Percentiles rank a stretch among this genome's conserved stretches.
phyloP scores from a whole-genome alignment of 2,113 vertebrate species.

The Garra rufa region DNA sequence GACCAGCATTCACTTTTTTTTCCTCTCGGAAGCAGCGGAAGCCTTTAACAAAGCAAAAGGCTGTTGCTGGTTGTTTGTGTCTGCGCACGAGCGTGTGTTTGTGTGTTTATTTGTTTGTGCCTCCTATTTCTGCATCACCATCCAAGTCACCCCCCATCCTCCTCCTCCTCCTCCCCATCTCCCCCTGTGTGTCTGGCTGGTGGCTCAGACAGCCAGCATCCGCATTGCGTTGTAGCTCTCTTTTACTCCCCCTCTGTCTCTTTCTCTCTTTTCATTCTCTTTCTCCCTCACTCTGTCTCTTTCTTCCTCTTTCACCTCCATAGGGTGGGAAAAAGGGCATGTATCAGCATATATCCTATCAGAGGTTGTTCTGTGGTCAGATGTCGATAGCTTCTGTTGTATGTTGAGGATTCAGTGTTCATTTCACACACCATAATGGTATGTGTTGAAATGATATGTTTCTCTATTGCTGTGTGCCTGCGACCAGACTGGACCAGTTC shows the following conservation, averaged over 20 bases:
- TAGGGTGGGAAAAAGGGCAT: slow-evolving; percentile 60
- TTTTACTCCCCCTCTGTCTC: slow-evolving; percentile 56
- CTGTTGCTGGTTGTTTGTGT: background rate
- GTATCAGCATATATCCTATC: slow-evolving; percentile 73
- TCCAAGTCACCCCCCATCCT: slow-evolving; percentile 16
- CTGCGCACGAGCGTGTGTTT: background rate
- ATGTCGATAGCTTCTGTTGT: slow-evolving; percentile 2
- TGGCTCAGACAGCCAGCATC: slow-evolving; percentile 77
- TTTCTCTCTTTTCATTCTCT: slow-evolving; percentile 47
- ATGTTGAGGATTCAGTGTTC: background rate
- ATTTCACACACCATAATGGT: background rate
- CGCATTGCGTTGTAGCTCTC: slow-evolving; percentile 75
- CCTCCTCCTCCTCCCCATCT: slow-evolving; percentile 36
- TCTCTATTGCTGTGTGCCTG: background rate
- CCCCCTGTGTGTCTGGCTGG: slow-evolving; percentile 69
- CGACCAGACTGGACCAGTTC: background rate
- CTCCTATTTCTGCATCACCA: slow-evolving; percentile 42
- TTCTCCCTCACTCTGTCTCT: slow-evolving; percentile 42
- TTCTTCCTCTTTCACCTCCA: slow-evolving; percentile 43
- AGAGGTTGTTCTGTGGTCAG: slow-evolving; percentile 43
- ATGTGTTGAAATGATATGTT: slow-evolving; percentile 14
- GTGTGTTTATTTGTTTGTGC: slow-evolving; percentile 46
- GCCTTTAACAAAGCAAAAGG: slow-evolving; percentile 3
- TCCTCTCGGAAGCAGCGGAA: background rate
- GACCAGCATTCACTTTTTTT: background rate